Evolutionary conservation across 1,140 invertebrate species (phyloP).

Genomic region (Penaeus chinensis): DNA sequence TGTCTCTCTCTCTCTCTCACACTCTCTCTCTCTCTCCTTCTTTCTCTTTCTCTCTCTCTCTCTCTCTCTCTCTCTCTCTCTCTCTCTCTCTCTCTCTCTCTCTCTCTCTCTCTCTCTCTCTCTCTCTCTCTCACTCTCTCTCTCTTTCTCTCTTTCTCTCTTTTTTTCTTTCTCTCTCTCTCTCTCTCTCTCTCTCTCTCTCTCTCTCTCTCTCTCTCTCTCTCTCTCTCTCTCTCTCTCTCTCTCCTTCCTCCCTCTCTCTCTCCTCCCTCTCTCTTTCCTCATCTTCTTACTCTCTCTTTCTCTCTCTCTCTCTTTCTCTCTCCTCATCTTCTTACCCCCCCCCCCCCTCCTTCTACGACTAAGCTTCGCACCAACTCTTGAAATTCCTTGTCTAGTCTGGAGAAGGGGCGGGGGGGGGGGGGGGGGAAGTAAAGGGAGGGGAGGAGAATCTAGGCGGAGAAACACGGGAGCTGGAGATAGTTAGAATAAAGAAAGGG

Average conservation of each 20-base stretch:
- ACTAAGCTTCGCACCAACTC: too few species aligned
- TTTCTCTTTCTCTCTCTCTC: background rate
- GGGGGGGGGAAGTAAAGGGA: too few species aligned
- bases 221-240: conserved; percentile 33
- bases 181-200: conserved; percentile 1
- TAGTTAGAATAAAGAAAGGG: too few species aligned
- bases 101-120: too few species aligned
- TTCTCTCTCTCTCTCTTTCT: background rate
- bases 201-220: conserved; percentile 19
- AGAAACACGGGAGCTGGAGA: too few species aligned
- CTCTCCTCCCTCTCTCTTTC: conserved; percentile 14
- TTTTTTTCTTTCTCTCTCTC: background rate
- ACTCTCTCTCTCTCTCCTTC: too few species aligned
- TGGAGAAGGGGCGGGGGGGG: too few species aligned
- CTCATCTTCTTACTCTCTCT: conserved; percentile 22
- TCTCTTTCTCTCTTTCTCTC: background rate
- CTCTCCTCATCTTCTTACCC: background rate
- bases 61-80: conserved; percentile 19
- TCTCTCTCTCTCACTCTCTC: conserved; percentile 2
- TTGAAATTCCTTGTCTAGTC: too few species aligned
- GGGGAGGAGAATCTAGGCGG: too few species aligned
- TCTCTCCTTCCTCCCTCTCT: background rate
- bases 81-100: conserved; percentile 18
- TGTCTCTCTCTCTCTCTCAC: too few species aligned
- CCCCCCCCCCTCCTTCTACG: too few species aligned